Conservation (phyloP, 2,888 invertebrate genomes). For the Punctoribates punctum region DNA sequence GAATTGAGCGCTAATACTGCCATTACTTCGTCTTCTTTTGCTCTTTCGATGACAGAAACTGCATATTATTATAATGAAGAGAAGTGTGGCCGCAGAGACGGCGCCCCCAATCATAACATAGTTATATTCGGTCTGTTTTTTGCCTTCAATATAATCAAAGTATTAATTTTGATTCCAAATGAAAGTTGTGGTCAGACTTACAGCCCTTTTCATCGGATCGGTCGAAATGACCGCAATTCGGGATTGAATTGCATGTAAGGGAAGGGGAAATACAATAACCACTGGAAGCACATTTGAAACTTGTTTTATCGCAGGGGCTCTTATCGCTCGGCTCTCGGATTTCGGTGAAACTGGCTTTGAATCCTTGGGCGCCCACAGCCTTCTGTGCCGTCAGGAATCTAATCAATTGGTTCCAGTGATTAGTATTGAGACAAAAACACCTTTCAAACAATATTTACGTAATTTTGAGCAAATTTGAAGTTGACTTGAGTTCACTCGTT, state of each 20-base stretch:
- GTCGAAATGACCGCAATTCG: constrained; percentile 79
- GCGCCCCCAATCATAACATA: constrained; percentile 60
- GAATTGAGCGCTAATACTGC: constrained; percentile 39
- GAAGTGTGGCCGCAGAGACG: constrained; percentile 57
- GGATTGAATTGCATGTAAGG: constrained; percentile 70
- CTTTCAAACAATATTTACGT: constrained; percentile 44
- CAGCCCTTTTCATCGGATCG: constrained; percentile 73
- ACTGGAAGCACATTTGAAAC: constrained; percentile 66
- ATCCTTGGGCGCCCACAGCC: constrained; percentile 88
- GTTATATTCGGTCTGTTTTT: constrained; percentile 59
- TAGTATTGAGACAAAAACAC: not conserved
- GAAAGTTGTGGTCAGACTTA: constrained; percentile 54
- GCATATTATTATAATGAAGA: constrained; percentile 57
- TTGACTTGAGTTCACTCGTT: constrained; percentile 47
- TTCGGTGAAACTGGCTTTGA: constrained; percentile 92
- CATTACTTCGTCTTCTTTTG: constrained; percentile 48
- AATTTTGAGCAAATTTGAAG: constrained; percentile 48
- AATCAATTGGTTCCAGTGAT: not conserved
- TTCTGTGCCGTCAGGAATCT: constrained; percentile 86
- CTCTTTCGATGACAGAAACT: constrained; percentile 59
- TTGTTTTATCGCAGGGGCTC: constrained; percentile 59
- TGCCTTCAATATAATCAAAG: constrained; percentile 52
- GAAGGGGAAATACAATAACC: constrained; percentile 74
- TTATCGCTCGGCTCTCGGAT: constrained; percentile 56
- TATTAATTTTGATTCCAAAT: not conserved